Conservation (phyloP, 2,888 invertebrate genomes). For the Cremastobaeus sp. region DNA sequence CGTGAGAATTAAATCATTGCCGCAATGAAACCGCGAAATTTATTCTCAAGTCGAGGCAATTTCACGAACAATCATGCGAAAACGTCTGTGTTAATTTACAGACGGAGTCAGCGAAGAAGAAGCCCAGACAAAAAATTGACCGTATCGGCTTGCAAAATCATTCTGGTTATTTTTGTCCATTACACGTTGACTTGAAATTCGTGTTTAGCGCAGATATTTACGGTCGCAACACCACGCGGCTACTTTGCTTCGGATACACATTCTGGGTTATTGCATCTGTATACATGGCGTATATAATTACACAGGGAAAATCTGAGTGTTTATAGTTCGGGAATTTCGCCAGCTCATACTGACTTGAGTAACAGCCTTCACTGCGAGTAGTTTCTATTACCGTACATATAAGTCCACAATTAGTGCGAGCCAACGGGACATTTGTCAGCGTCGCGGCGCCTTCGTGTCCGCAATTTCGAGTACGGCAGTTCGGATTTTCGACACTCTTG, state of each 20-base stretch:
- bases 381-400: not conserved
- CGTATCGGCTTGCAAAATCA: slow-evolving; percentile 11
- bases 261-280: slow-evolving; percentile 32
- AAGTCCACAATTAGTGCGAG: slow-evolving; percentile 17
- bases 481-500: no score
- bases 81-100: not conserved
- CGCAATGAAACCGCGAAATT: slow-evolving; percentile 7
- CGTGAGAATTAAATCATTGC: slow-evolving; percentile 14
- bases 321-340: slow-evolving; percentile 26
- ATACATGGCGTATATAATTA: no score
- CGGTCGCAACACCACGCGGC: slow-evolving; percentile 3
- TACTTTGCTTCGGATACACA: slow-evolving; percentile 19
- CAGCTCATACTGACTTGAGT: slow-evolving; percentile 18
- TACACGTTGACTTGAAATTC: slow-evolving; percentile 13
- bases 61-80: not conserved
- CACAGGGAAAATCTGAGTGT: slow-evolving; percentile 20
- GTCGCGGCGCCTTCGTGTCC: no score
- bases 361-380: slow-evolving; percentile 22
- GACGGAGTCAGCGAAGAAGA: not conserved
- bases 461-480: no score
- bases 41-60: slow-evolving; percentile 1
- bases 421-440: no score
- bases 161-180: slow-evolving; percentile 19
- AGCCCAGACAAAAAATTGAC: no score
- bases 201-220: slow-evolving; percentile 17